Base-by-base conservation (phyloP, 1,140 invertebrate genomes). In the Campoletis sonorensis region DNA sequence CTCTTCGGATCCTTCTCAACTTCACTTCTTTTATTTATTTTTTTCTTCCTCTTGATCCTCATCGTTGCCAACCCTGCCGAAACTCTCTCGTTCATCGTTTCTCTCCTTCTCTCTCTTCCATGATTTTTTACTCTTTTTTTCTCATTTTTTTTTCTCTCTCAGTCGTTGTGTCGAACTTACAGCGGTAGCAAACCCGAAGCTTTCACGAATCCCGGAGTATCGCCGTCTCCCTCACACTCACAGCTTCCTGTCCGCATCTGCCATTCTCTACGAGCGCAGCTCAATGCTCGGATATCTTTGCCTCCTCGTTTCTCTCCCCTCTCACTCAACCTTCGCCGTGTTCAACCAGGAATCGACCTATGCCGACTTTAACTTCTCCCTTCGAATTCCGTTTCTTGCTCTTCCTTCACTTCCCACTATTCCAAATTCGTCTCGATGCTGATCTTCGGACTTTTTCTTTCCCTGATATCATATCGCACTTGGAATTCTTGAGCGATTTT, bases 231-330 rank as follows among this genome's bases (percentile, higher is more conserved):
- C 73, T 77, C 54, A n/a, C 18, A 37, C 73, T 37, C 73, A 18
- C 73, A 77, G 72, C 68, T 73, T 40, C 23, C 64, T 71, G 81
- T 79, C 76, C 51, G 64, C 58, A 76, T 67, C 81, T 79, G 81
- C 79, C 81, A 77, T 71, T 67, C 37, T 73, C 45, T 75, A 75
- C 72, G 73, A 77, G 54, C 54, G 26, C 51, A 61, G 26, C 54
- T 61, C 51, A 64, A 75, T 76, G 54, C 33, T 79, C 30, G 73
- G 77, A 67, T 82, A 82, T 82, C 54, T 82, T 77, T 79, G 81
- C 68, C 81, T 79, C 68, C 49, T 80, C 51, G 76, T 51, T 61
- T 49, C 13, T 61, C 45, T 64, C 40, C 45, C 49, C 49, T 70
- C 73, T 54, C 8, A 11, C 68, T 33, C 30, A 26, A 45, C 72